Percentiles rank a stretch among this genome's conserved stretches.
Evolutionary conservation across 2,888 invertebrate genomes (phyloP).

Genomic region (Pantelozetes paolii): DNA sequence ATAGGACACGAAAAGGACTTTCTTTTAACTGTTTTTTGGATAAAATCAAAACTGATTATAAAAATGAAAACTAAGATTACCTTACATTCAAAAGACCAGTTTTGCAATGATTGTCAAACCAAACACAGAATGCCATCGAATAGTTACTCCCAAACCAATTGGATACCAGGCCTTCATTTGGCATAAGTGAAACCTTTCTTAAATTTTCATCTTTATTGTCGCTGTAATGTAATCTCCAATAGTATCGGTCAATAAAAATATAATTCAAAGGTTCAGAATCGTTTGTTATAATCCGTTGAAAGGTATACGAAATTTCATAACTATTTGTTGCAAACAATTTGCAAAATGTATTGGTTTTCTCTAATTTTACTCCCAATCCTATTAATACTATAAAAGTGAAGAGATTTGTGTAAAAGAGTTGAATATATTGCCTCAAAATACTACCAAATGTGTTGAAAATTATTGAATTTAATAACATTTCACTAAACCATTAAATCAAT

Average conservation of each 20-base stretch:
- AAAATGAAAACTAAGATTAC: neutral
- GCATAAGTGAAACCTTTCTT: neutral
- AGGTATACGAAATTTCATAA: neutral
- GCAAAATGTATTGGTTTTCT: neutral
- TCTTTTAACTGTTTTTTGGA: no score
- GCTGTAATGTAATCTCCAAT: neutral
- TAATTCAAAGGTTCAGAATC: neutral
- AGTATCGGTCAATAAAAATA: neutral
- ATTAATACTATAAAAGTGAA: no score
- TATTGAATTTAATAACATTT: no score
- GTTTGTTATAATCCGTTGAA: neutral
- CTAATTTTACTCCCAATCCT: no score
- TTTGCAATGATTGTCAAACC: neutral
- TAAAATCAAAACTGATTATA: no score
- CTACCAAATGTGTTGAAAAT: no score
- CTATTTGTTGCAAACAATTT: neutral
- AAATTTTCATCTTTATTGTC: neutral
- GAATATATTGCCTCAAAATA: no score
- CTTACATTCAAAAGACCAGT: neutral
- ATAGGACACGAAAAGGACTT: no score
- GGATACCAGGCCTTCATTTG: neutral
- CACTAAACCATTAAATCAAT: no score
- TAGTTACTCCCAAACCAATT: slow-evolving; percentile 4
- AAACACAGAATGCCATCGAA: slow-evolving; percentile 16
- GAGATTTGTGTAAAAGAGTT: no score